A percentile compares a stretch with the other conserved stretches of the same genome.
Conservation (phyloP, 2,113 vertebrate genomes). For the Phodopus roborovskii region DNA sequence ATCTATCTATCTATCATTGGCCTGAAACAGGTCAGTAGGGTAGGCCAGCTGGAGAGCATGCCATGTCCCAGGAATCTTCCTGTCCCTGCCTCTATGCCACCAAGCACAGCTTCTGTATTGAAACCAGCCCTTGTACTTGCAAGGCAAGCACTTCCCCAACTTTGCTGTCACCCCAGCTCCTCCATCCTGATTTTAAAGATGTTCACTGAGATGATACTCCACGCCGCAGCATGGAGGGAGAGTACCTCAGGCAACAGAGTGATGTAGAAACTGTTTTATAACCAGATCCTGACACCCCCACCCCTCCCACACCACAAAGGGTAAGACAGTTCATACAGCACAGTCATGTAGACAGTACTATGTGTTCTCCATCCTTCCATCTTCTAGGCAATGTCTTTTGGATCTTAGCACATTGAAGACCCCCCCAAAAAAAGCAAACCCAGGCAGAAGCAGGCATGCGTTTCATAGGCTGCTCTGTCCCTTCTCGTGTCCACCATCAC, state of each 20-base stretch:
- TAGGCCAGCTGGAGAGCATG: neutral
- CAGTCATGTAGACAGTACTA: too few species aligned
- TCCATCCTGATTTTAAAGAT: neutral
- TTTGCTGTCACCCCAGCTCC: neutral
- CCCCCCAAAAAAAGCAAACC: neutral
- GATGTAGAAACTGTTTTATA: neutral
- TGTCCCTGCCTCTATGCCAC: neutral
- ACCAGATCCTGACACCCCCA: neutral
- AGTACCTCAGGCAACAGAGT: neutral
- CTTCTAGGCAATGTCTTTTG: neutral
- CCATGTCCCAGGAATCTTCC: neutral
- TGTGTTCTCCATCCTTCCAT: neutral
- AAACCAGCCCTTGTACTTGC: too few species aligned
- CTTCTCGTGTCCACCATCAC: neutral
- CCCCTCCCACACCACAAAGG: neutral
- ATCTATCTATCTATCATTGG: neutral
- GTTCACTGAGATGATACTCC: neutral
- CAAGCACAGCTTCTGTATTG: neutral
- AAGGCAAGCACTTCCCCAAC: neutral
- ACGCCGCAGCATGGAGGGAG: neutral
- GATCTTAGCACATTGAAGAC: conserved; percentile 12
- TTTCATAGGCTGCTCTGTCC: conserved; percentile 23
- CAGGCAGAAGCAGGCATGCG: neutral
- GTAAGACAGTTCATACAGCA: neutral
- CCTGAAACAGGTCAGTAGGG: neutral